Base-by-base conservation (phyloP, 2,888 invertebrate genomes). In the Aphrophora alni region DNA sequence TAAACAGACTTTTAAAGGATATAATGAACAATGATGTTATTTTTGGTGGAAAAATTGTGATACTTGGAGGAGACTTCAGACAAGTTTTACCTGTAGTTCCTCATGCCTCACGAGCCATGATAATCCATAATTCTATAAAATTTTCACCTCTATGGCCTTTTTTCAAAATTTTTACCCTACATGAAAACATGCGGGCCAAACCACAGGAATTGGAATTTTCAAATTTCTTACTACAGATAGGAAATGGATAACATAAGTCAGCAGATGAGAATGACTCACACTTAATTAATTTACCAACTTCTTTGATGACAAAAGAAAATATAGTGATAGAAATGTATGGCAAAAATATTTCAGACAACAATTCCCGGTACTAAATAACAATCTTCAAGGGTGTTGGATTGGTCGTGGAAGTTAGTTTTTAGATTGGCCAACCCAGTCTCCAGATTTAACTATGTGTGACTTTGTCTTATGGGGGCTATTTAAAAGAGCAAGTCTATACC, bases 31-130 rank as follows among this genome's bases (percentile, higher is more conserved):
- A 82, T 76, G 68, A 84, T 75, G n/a, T 51, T 51, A 81, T 82
- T 38, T 85, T 86, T 73, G 85, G 85, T 51, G 84, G 84, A 38
- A 85, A 85, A 83, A 78, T 84, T 14, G 51, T 85, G 0, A 72
- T 84, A 26, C 51, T 84, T 0, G 77, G 81, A 69, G 81, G 84
- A 21, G 82, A 83, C 44, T 82, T 81, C 70, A 44, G 81, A n/a
- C 79, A 81, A 70, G 70, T 75, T 3, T 38, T 80, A 17, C 78
- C 78, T n/a, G 71, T 69, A 14, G 74, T 81, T 0, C 75, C 38
- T 0, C 27, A 51, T 4, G 69, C 80, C 1, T 27, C 69, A 1
- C 21, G 27, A 27, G 68, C 79, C 2, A 68, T 24, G 26, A 68
- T 25, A 28, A 17, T 80, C 4, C 51, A 80, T 12, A 24, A 24